These are phyloP conservation scores for Apogon talboti DNA, from an alignment of 2,797 vertebrate species.

Conservation along the genomic window DNA sequence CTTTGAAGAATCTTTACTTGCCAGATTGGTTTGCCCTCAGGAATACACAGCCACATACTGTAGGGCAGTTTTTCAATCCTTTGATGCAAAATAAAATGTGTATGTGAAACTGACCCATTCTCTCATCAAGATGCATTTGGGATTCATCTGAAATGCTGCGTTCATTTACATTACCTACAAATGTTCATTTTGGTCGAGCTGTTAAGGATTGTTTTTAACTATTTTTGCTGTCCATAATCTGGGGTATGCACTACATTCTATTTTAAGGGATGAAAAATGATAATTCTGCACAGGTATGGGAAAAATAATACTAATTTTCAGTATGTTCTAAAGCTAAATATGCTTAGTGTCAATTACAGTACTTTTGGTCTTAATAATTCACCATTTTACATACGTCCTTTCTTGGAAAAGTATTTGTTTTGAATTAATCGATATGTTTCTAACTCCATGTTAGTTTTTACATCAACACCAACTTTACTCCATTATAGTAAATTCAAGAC, in stretches of 20 bases:
- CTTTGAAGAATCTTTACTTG: conserved; percentile 75
- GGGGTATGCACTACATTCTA: not conserved
- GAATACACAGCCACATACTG: conserved; percentile 83
- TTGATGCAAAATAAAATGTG: conserved; percentile 87
- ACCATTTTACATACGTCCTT: not conserved
- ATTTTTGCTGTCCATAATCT: conserved; percentile 5
- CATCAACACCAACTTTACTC: too few relatives aligned
- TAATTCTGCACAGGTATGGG: not conserved
- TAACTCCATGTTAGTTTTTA: not conserved
- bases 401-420: conserved; percentile 8
- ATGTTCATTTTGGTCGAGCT: not conserved
- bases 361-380: not conserved
- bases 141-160: conserved; percentile 22
- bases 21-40: conserved; percentile 84
- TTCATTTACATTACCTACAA: not conserved
- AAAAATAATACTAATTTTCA: not conserved
- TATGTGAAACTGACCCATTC: conserved; percentile 76
- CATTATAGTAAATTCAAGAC: too few relatives aligned
- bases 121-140: conserved; percentile 41
- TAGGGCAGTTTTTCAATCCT: conserved; percentile 77
- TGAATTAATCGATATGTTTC: conserved; percentile 16
- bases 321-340: not conserved
- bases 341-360: conserved; percentile 5
- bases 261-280: conserved; percentile 1
- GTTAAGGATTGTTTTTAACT: not conserved